phyloP scores from a whole-genome alignment of 1,140 invertebrate species.

The Riptortus pedestris region DNA sequence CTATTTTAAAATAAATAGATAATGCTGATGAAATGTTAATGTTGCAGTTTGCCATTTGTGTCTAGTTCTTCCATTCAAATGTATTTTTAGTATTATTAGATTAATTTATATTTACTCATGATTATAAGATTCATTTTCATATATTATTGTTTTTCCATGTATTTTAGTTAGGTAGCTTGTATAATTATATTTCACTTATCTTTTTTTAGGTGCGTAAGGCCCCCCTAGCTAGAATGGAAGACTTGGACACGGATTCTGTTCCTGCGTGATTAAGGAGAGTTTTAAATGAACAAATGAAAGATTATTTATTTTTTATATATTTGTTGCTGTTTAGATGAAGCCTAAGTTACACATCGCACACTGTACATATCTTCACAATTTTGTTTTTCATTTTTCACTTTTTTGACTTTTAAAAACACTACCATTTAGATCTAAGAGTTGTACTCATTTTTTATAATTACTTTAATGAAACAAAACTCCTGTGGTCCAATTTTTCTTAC shows the following conservation, averaged over 20 bases:
- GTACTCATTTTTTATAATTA: conserved; percentile 1
- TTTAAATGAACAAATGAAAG: conserved; percentile 1
- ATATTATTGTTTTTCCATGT: too few species aligned
- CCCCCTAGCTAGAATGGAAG: conserved; percentile 33
- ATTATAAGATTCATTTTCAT: too few species aligned
- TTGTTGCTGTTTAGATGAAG: conserved; percentile 17
- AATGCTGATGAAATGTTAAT: too few species aligned
- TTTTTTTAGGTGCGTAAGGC: conserved; percentile 32
- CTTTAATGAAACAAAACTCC: too few species aligned
- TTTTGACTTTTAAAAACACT: not conserved
- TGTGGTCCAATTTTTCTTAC: conserved; percentile 2
- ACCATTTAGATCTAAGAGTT: conserved; percentile 1
- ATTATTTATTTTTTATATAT: conserved; percentile 18
- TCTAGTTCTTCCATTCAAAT: too few species aligned
- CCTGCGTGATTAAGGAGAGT: not conserved
- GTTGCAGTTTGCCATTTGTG: too few species aligned
- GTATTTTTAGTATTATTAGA: too few species aligned
- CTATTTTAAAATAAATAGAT: too few species aligned
- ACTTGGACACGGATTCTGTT: conserved; percentile 27
- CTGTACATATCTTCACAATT: conserved; percentile 8
- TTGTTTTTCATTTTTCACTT: conserved; percentile 1
- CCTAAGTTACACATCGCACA: not conserved
- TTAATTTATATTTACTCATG: too few species aligned
- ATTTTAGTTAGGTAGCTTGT: too few species aligned
- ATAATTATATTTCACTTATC: too few species aligned